Evolutionary conservation across 2,113 vertebrate genomes (phyloP).

Genomic region (Neodontobutis hainanensis): DNA sequence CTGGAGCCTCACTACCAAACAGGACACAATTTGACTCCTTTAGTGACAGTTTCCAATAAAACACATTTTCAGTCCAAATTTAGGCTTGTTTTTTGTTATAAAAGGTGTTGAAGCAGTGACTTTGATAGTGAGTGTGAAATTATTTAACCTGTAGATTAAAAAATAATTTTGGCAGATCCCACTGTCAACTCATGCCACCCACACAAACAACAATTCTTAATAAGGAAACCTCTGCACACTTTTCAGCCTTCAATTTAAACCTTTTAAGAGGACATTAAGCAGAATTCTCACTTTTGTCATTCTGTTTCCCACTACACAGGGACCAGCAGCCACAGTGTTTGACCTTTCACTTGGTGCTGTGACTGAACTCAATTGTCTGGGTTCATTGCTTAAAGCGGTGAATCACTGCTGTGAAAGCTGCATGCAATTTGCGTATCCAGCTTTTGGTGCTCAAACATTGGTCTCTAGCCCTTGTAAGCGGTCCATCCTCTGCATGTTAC

Average conservation of each 20-base stretch:
- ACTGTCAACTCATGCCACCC: slow-evolving; percentile 25
- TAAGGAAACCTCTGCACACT: slow-evolving; percentile 13
- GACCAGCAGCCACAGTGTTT: not conserved
- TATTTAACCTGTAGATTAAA: slow-evolving; percentile 23
- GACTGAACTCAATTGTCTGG: slow-evolving; percentile 25
- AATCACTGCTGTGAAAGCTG: slow-evolving; percentile 18
- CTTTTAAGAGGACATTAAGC: slow-evolving; percentile 9
- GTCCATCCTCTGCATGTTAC: slow-evolving; percentile 96
- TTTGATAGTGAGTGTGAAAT: slow-evolving; percentile 38
- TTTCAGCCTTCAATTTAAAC: slow-evolving; percentile 20
- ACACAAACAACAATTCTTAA: slow-evolving; percentile 21
- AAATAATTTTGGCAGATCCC: slow-evolving; percentile 38
- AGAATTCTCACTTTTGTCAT: slow-evolving; percentile 6
- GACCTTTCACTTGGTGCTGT: not conserved
- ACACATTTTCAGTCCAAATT: slow-evolving; percentile 9
- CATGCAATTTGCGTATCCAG: not conserved
- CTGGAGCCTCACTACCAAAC: slow-evolving; percentile 22
- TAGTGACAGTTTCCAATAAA: not conserved
- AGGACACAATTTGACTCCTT: slow-evolving; percentile 15
- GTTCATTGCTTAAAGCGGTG: slow-evolving; percentile 13
- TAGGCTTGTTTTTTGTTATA: slow-evolving; percentile 21
- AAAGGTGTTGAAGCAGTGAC: slow-evolving; percentile 30
- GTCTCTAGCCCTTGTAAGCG: slow-evolving; percentile 93
- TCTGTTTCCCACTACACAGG: not conserved
- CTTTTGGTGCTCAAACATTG: slow-evolving; percentile 81